A percentile compares a stretch with the other conserved stretches of the same genome.
These are phyloP conservation scores for Anthoscopus minutus DNA, from an alignment of 2,113 vertebrate genomes.

Conservation along the genomic window DNA sequence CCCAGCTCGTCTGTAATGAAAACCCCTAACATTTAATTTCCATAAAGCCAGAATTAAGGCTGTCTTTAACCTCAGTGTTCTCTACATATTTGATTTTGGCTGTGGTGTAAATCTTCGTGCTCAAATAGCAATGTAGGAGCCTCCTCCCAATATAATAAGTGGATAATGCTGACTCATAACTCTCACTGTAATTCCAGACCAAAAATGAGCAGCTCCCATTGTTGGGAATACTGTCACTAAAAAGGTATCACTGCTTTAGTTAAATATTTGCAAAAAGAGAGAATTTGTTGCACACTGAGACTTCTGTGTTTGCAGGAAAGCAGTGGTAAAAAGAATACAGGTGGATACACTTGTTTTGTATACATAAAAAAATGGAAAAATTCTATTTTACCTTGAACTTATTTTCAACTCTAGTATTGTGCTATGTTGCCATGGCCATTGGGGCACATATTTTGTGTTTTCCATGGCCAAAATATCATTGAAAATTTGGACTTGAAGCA, in stretches of 20 bases:
- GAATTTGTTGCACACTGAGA: not conserved
- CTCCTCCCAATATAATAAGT: not conserved
- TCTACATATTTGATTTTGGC: not conserved
- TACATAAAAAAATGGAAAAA: not conserved
- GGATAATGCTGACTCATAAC: conserved; percentile 8
- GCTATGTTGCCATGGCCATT: not conserved
- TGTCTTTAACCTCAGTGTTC: not conserved
- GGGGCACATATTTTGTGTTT: not conserved
- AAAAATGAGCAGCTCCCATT: not conserved
- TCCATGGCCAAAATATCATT: not conserved
- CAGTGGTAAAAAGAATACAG: not conserved
- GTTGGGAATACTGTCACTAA: not conserved
- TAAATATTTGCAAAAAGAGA: not conserved
- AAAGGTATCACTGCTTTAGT: not conserved
- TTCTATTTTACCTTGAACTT: not conserved
- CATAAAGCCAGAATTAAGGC: not conserved
- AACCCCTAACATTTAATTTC: not conserved
- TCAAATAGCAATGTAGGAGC: not conserved
- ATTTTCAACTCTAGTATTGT: not conserved
- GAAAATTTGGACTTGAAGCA: not conserved
- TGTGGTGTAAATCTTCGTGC: not conserved
- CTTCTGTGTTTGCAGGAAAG: not conserved
- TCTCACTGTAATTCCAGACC: not conserved
- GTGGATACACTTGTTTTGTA: not conserved
- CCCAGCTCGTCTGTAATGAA: not conserved